Percentiles rank a stretch among this genome's conserved stretches.
Conservation (phyloP, 2,797 vertebrate species). For the Orientallactaga sibirica region DNA sequence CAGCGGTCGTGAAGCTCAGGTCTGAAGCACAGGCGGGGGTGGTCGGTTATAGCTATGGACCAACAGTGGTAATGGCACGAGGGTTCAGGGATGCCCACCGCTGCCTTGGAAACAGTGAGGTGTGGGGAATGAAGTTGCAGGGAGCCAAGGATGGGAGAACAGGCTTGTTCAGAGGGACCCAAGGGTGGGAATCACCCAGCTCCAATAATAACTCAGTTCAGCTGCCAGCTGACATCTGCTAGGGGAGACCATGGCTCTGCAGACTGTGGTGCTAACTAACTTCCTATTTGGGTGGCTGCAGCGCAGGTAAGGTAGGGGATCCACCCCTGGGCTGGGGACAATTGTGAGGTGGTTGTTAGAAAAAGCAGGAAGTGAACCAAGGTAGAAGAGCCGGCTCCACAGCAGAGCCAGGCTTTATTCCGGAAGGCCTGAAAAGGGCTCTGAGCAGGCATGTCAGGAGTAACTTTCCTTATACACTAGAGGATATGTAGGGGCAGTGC, state of each 20-base stretch:
- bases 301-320: neutral
- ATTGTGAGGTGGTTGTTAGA: too few relatives aligned
- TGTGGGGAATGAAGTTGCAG: neutral
- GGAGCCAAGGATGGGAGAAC: neutral
- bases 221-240: neutral
- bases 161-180: neutral
- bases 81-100: neutral
- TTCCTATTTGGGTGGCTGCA: neutral
- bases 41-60: neutral
- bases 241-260: too few relatives aligned
- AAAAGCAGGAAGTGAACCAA: too few relatives aligned
- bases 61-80: too few relatives aligned
- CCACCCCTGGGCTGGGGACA: neutral
- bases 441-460: too few relatives aligned
- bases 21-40: neutral
- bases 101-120: neutral
- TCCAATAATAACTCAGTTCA: too few relatives aligned
- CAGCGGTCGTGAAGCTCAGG: neutral
- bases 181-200: too few relatives aligned
- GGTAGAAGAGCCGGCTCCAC: too few relatives aligned
- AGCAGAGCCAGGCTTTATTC: too few relatives aligned
- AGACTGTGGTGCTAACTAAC: neutral
- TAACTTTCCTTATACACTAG: too few relatives aligned
- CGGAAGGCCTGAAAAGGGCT: too few relatives aligned
- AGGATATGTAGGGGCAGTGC: too few relatives aligned